These are phyloP conservation scores for Dorcus hopei DNA, from an alignment of 2,888 invertebrate species.

Conservation along the genomic window DNA sequence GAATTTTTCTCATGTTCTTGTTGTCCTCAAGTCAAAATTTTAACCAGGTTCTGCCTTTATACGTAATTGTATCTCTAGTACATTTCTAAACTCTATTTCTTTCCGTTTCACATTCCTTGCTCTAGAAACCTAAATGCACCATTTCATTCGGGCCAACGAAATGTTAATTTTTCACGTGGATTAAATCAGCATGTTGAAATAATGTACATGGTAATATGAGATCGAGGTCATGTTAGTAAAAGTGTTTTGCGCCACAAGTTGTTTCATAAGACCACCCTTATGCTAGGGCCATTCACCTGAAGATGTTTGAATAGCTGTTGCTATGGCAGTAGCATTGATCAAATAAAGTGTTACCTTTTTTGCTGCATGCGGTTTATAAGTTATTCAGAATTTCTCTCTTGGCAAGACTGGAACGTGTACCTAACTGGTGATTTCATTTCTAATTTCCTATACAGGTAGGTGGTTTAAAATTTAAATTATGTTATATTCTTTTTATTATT, in stretches of 20 bases:
- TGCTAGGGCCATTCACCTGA: conserved; percentile 39
- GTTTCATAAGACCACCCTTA: background rate
- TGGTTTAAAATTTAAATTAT: background rate
- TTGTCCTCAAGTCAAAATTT: no score
- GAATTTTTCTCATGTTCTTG: no score
- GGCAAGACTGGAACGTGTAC: conserved; percentile 2
- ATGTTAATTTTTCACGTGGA: no score
- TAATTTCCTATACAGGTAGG: background rate
- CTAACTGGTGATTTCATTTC: background rate
- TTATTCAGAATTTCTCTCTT: conserved; percentile 8
- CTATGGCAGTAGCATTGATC: conserved; percentile 43
- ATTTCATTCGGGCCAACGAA: no score
- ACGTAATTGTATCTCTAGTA: no score
- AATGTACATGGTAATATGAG: no score
- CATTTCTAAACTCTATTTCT: no score
- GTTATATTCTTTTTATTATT: background rate
- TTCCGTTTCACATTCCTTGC: no score
- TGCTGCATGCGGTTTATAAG: conserved; percentile 31
- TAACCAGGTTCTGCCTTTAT: no score
- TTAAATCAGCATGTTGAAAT: no score
- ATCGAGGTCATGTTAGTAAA: background rate
- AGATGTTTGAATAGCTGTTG: conserved; percentile 42
- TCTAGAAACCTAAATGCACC: no score
- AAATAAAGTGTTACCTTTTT: conserved; percentile 39
- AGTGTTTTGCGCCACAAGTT: background rate